Conservation (phyloP, 2,797 vertebrate species). For the Tolypeutes matacus region DNA sequence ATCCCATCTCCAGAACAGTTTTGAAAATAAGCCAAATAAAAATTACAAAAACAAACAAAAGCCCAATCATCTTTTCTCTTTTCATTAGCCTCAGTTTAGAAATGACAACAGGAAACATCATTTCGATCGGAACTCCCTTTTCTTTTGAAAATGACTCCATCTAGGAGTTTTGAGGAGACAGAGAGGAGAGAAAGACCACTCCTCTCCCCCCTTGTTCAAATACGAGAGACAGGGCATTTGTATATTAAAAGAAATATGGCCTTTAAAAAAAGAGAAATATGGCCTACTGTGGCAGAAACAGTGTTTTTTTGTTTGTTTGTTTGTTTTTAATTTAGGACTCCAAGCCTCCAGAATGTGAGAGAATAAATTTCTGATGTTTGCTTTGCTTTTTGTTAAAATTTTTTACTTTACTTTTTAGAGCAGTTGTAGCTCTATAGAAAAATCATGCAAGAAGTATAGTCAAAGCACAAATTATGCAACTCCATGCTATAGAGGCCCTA, state of each 20-base stretch:
- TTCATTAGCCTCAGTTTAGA: constrained; percentile 6
- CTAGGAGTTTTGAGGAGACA: constrained; percentile 13
- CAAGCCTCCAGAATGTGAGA: too few relatives aligned
- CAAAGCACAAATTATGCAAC: neutral
- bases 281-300: neutral
- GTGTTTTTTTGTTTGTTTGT: neutral
- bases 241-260: constrained; percentile 18
- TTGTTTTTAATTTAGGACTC: too few relatives aligned
- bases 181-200: neutral
- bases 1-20: neutral
- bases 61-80: neutral
- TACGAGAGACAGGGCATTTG: neutral
- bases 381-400: too few relatives aligned
- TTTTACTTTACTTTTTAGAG: too few relatives aligned
- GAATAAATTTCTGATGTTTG: too few relatives aligned
- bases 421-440: too few relatives aligned
- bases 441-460: too few relatives aligned
- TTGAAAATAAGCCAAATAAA: constrained; percentile 52
- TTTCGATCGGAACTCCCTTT: neutral
- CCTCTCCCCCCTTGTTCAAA: neutral
- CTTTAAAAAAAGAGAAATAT: neutral
- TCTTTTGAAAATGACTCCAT: constrained; percentile 15
- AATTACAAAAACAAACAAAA: neutral
- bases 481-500: neutral
- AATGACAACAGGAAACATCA: constrained; percentile 15